Conservation (phyloP, 2,113 vertebrate genomes). For the Zeus faber region DNA sequence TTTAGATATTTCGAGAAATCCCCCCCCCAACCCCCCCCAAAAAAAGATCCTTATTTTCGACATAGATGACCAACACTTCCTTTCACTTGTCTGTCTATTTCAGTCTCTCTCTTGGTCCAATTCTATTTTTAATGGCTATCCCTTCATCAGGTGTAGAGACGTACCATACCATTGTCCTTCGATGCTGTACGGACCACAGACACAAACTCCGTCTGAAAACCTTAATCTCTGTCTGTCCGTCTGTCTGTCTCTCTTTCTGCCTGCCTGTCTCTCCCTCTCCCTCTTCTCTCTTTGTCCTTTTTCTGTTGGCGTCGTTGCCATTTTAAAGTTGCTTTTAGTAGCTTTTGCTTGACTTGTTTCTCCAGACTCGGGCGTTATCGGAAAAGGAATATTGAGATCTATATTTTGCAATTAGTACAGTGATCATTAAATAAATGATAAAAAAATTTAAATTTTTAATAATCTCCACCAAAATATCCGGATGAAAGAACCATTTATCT, state of each 20-base stretch:
- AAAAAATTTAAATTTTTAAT: not conserved
- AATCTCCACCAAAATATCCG: no score
- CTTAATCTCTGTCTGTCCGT: slow-evolving; percentile 36
- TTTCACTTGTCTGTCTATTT: slow-evolving; percentile 11
- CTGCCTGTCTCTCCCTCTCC: not conserved
- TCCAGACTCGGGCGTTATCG: slow-evolving; percentile 7
- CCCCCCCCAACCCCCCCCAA: slow-evolving; percentile 12
- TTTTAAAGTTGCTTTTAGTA: slow-evolving; percentile 27
- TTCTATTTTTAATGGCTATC: slow-evolving; percentile 24
- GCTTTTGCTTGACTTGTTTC: not conserved
- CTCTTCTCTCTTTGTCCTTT: not conserved
- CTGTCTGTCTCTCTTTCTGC: not conserved
- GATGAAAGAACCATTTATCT: no score
- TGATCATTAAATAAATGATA: not conserved
- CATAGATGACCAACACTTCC: slow-evolving; percentile 38
- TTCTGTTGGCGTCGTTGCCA: slow-evolving; percentile 20
- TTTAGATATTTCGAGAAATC: slow-evolving; percentile 39
- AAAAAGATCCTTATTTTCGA: slow-evolving; percentile 23
- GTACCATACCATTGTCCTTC: slow-evolving; percentile 32
- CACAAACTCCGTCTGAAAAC: slow-evolving; percentile 56
- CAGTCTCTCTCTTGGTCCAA: slow-evolving; percentile 19
- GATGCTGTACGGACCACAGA: slow-evolving; percentile 48
- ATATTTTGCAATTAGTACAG: slow-evolving; percentile 5
- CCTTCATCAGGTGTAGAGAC: slow-evolving; percentile 26
- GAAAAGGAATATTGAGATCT: not conserved